Evolutionary conservation across 2,888 invertebrate species (phyloP).

Genomic region (Platycheirus albimanus): DNA sequence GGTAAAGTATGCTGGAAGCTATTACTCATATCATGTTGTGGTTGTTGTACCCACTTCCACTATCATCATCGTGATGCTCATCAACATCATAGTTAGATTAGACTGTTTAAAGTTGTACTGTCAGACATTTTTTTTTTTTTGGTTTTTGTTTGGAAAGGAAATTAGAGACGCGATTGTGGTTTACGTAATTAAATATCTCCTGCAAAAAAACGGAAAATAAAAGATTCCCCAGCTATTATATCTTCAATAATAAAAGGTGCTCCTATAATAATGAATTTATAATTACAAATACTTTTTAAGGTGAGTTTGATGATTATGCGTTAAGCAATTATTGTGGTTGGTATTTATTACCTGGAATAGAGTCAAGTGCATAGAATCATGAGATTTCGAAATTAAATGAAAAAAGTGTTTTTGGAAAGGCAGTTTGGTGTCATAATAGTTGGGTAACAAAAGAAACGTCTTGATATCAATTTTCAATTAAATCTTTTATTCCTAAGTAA

Average conservation of each 20-base stretch:
- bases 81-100: not conserved
- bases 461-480: too few relatives aligned
- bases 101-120: slow-evolving; percentile 5
- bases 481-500: too few relatives aligned
- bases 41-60: not conserved
- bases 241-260: not conserved
- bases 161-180: slow-evolving; percentile 40
- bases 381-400: too few relatives aligned
- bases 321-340: not conserved
- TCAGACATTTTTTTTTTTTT: slow-evolving; percentile 6
- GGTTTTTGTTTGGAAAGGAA: slow-evolving; percentile 25
- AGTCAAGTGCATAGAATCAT: not conserved
- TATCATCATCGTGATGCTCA: not conserved
- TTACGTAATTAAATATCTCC: slow-evolving; percentile 49
- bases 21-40: slow-evolving; percentile 33
- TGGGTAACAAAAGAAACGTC: too few relatives aligned
- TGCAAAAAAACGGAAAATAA: not conserved
- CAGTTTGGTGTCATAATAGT: too few relatives aligned
- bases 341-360: not conserved
- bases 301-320: not conserved
- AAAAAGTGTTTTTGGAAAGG: too few relatives aligned
- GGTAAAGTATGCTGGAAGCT: slow-evolving; percentile 16
- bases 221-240: too few relatives aligned
- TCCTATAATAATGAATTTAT: slow-evolving; percentile 28
- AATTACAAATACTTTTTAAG: slow-evolving; percentile 23